phyloP scores from a whole-genome alignment of 2,113 vertebrate species.

The Pardalotus punctatus region DNA sequence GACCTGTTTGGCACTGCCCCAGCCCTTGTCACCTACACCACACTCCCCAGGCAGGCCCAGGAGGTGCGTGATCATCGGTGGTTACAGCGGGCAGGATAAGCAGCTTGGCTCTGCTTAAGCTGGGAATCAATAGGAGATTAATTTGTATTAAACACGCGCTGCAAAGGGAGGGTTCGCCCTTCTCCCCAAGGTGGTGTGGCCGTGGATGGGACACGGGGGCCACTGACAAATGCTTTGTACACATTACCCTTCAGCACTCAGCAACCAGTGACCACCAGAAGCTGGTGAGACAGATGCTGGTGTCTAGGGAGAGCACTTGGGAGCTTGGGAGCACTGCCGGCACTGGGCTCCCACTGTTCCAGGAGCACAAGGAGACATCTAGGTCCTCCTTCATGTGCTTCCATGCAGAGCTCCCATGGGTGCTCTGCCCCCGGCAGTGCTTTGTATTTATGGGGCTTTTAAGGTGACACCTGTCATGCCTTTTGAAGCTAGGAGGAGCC shows the following conservation, averaged over 20 bases:
- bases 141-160: neutral
- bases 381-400: neutral
- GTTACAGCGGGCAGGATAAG: neutral
- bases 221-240: neutral
- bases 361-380: neutral
- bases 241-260: accelerated
- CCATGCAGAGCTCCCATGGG: neutral
- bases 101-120: slow-evolving; percentile 17
- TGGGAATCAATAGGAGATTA: slow-evolving; percentile 7
- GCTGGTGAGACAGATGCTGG: neutral
- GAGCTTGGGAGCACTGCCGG: accelerated
- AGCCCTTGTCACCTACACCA: neutral
- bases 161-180: neutral
- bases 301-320: neutral
- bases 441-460: neutral
- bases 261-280: neutral
- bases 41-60: neutral
- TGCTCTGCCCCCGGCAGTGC: neutral
- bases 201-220: accelerated
- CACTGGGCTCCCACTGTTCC: neutral
- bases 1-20: neutral
- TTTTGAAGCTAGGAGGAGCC: accelerated
- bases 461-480: neutral
- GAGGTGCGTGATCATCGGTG: neutral
- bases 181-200: neutral